phyloP scores from a whole-genome alignment of 2,888 invertebrate genomes.

The Nemapogon koenigi region DNA sequence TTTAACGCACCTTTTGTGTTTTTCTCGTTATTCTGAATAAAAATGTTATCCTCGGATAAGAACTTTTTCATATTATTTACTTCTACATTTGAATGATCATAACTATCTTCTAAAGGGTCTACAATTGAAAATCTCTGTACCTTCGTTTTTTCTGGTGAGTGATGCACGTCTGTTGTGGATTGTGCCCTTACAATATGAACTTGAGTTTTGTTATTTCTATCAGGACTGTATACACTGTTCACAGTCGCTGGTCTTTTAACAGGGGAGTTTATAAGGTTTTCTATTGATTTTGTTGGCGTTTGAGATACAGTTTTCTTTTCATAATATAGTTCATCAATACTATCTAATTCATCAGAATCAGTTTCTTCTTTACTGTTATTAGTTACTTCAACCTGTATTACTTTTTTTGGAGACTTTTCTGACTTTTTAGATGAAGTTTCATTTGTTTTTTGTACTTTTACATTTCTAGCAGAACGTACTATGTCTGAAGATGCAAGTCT shows the following conservation, averaged over 20 bases:
- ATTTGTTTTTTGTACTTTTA: background rate
- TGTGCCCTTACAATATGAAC: conserved; percentile 26
- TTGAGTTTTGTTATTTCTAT: conserved; percentile 23
- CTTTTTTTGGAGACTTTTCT: conserved; percentile 9
- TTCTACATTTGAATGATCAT: background rate
- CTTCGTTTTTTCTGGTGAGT: conserved; percentile 13
- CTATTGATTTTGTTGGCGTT: conserved; percentile 30
- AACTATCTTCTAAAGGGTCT: conserved; percentile 1
- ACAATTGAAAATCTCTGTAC: background rate
- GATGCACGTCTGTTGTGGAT: conserved; percentile 28
- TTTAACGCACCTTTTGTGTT: conserved; percentile 66
- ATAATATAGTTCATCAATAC: conserved; percentile 1
- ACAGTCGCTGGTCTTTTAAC: conserved; percentile 37
- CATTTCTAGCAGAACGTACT: background rate
- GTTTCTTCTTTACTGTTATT: conserved; percentile 4
- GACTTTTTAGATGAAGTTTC: conserved; percentile 15
- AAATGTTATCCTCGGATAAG: conserved; percentile 29
- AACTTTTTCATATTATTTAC: conserved; percentile 20
- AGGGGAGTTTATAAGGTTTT: conserved; percentile 43
- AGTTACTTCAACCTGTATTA: conserved; percentile 8
- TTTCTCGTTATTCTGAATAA: conserved; percentile 23
- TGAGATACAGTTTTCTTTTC: conserved; percentile 22
- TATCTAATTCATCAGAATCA: conserved; percentile 1
- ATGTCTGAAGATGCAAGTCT: conserved; percentile 12
- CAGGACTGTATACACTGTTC: conserved; percentile 23